Evolutionary conservation across 2,888 invertebrate species (phyloP).

Genomic region (Ephialtes manifestator): DNA sequence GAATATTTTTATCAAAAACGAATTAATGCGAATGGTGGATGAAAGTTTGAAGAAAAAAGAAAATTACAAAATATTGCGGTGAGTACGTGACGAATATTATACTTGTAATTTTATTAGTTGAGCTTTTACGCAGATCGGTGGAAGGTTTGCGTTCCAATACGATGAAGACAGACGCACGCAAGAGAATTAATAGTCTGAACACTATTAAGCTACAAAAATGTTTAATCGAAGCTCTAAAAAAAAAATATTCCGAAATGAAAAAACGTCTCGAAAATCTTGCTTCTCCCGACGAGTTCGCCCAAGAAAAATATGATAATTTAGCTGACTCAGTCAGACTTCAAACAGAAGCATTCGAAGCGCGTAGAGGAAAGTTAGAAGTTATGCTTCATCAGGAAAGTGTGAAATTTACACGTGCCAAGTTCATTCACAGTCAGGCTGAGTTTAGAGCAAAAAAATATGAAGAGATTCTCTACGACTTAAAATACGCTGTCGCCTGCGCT

Average conservation of each 20-base stretch:
- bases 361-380: slow-evolving; percentile 70
- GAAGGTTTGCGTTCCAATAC: slow-evolving; percentile 19
- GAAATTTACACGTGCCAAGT: slow-evolving; percentile 67
- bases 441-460: slow-evolving; percentile 69
- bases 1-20: slow-evolving; percentile 78
- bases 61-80: slow-evolving; percentile 65
- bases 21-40: slow-evolving; percentile 70
- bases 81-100: slow-evolving; percentile 37
- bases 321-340: slow-evolving; percentile 42
- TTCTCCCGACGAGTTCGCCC: slow-evolving; percentile 19
- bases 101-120: not conserved
- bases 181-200: slow-evolving; percentile 65
- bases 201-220: slow-evolving; percentile 71
- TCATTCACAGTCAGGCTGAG: slow-evolving; percentile 63
- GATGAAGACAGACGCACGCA: slow-evolving; percentile 30
- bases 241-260: slow-evolving; percentile 50
- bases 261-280: slow-evolving; percentile 50
- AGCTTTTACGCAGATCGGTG: slow-evolving; percentile 28
- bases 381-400: slow-evolving; percentile 73
- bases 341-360: slow-evolving; percentile 33
- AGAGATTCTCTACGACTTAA: slow-evolving; percentile 75
- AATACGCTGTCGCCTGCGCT: slow-evolving; percentile 75
- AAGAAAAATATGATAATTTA: slow-evolving; percentile 62
- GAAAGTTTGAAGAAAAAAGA: slow-evolving; percentile 62
- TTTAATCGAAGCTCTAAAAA: slow-evolving; percentile 69